Percentiles rank a stretch among this genome's conserved stretches.
These are phyloP conservation scores for Caenorhabditis becei DNA, from an alignment of 2,888 invertebrate genomes.

Conservation along the genomic window DNA sequence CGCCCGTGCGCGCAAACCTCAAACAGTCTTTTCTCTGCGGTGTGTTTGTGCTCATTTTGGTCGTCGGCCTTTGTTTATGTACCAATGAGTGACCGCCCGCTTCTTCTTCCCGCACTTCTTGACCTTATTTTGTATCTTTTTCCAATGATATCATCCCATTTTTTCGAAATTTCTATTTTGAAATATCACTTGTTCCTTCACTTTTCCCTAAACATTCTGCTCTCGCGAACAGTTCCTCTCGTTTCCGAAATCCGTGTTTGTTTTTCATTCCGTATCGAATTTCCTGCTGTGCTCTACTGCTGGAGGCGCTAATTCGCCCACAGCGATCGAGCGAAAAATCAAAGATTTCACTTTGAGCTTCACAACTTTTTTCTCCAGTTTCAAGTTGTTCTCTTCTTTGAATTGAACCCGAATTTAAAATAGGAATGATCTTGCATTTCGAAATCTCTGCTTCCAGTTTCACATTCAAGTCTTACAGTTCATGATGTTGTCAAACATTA, in stretches of 20 bases:
- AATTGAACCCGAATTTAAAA: too few relatives aligned
- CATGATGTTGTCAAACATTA: too few relatives aligned
- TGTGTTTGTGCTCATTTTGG: constrained; percentile 37
- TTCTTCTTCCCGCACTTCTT: background rate
- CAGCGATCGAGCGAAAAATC: background rate
- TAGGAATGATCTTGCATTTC: too few relatives aligned
- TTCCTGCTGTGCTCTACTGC: constrained; percentile 10
- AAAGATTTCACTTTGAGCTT: too few relatives aligned
- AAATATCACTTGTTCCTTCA: background rate
- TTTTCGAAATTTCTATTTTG: background rate
- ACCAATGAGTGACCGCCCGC: background rate
- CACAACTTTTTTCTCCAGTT: too few relatives aligned
- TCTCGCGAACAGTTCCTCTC: background rate
- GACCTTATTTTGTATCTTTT: background rate
- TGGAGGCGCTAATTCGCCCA: constrained; percentile 17
- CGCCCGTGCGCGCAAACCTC: constrained; percentile 7
- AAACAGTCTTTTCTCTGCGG: constrained; percentile 3
- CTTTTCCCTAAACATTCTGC: background rate
- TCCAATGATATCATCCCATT: background rate
- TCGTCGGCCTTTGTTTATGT: constrained; percentile 17
- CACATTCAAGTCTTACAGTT: too few relatives aligned
- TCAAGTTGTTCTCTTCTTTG: too few relatives aligned
- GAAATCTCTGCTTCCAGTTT: too few relatives aligned
- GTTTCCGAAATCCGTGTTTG: constrained; percentile 13
- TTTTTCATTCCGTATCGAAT: constrained; percentile 33